phyloP scores from a whole-genome alignment of 92 coral and sea anemone genomes.

The Meandrina meandrites region DNA sequence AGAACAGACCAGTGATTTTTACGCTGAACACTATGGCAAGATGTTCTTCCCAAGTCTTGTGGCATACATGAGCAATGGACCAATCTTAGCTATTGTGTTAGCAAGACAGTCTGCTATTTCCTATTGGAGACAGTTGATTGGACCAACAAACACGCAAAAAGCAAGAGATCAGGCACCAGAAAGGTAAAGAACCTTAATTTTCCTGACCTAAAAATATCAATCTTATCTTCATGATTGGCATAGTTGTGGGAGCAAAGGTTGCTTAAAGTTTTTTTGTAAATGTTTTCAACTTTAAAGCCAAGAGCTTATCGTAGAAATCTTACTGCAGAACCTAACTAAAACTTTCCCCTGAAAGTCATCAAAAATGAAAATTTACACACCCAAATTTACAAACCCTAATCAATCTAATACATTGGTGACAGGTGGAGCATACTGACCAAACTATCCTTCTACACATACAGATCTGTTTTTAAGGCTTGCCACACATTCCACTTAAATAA shows the following conservation, averaged over 20 bases:
- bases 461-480: no score
- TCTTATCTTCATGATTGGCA: not conserved
- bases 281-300: not conserved
- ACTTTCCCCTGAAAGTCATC: no score
- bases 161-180: conserved; percentile 99
- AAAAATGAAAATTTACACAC: no score
- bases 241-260: not conserved
- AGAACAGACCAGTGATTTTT: conserved; percentile 99
- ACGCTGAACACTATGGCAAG: conserved; percentile 99
- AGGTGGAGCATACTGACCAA: no score
- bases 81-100: conserved; percentile 79
- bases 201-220: not conserved
- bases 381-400: no score
- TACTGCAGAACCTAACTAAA: not conserved
- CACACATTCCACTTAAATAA: no score
- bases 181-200: conserved; percentile 51
- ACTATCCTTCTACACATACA: no score
- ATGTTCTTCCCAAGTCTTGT: conserved; percentile 99
- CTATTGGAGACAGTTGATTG: conserved; percentile 96
- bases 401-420: no score
- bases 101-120: conserved; percentile 90
- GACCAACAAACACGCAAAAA: conserved; percentile 96
- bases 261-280: not conserved
- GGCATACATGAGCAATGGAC: conserved; percentile 99
- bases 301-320: not conserved